A percentile compares a stretch with the other conserved stretches of the same genome.
Evolutionary conservation across 1,140 invertebrate species (phyloP).

Genomic region (Luehdorfia chinensis): DNA sequence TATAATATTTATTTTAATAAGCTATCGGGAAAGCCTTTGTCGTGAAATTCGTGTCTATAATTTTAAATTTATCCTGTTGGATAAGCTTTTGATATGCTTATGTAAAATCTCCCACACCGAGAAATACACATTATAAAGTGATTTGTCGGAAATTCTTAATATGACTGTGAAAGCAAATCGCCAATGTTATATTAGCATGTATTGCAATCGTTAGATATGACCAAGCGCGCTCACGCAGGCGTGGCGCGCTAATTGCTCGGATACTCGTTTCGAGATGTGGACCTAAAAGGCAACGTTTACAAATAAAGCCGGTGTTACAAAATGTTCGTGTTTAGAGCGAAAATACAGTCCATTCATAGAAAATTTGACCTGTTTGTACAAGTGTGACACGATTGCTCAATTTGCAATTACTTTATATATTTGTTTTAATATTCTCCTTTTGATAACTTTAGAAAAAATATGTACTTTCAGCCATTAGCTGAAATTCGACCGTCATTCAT

Average conservation of each 20-base stretch:
- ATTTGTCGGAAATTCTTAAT: constrained; percentile 12
- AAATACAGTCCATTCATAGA: constrained; percentile 6
- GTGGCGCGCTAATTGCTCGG: constrained; percentile 31
- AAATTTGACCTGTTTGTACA: constrained; percentile 3
- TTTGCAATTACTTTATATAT: too few relatives aligned
- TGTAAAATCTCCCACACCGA: too few relatives aligned
- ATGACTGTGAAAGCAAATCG: constrained; percentile 22
- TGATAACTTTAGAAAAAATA: too few relatives aligned
- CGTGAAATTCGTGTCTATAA: too few relatives aligned
- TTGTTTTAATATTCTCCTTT: too few relatives aligned
- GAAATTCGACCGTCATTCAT: too few relatives aligned
- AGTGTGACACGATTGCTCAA: too few relatives aligned
- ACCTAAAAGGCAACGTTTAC: constrained; percentile 13
- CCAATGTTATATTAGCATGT: constrained; percentile 25
- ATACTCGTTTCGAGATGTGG: not conserved
- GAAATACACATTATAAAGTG: not conserved
- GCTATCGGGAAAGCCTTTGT: too few relatives aligned
- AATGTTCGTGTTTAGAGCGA: not conserved
- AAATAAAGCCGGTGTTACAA: constrained; percentile 8
- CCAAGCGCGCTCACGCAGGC: constrained; percentile 20
- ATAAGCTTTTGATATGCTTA: too few relatives aligned
- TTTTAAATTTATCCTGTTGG: too few relatives aligned
- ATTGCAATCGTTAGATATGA: constrained; percentile 31
- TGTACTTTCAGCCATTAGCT: too few relatives aligned
- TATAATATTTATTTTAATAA: too few relatives aligned